phyloP scores from a whole-genome alignment of 1,140 invertebrate species.

The Pogonognathellus flavescens region DNA sequence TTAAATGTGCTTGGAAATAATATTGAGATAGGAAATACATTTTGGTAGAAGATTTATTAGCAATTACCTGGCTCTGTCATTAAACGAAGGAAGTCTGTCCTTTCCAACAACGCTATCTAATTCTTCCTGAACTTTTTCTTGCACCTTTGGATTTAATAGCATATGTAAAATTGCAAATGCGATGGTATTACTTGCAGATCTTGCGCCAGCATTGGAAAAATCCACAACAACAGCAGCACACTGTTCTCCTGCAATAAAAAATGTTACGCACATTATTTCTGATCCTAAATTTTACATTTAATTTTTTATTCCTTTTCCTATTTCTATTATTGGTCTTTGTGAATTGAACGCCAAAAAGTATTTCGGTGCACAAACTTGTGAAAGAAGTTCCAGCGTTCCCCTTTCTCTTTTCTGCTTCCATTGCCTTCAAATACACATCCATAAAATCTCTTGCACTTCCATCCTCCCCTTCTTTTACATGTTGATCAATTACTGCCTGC shows the following conservation, averaged over 20 bases:
- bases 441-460: neutral
- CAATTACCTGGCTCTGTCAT: neutral
- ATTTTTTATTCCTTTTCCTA: too few species aligned
- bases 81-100: neutral
- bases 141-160: neutral
- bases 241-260: neutral
- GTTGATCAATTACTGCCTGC: neutral
- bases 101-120: neutral
- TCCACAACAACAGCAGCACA: neutral
- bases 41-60: too few species aligned
- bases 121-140: neutral
- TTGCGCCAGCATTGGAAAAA: neutral
- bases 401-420: neutral
- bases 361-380: too few species aligned
- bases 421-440: neutral
- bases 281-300: too few species aligned
- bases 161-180: neutral
- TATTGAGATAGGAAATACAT: too few species aligned
- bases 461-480: neutral
- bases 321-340: too few species aligned
- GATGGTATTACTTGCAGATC: neutral
- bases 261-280: too few species aligned
- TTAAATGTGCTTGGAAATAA: too few species aligned
- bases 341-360: too few species aligned
- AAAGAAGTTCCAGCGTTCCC: neutral